These are phyloP conservation scores for Gastrophryne carolinensis DNA, from an alignment of 2,797 vertebrate genomes.

Conservation along the genomic window DNA sequence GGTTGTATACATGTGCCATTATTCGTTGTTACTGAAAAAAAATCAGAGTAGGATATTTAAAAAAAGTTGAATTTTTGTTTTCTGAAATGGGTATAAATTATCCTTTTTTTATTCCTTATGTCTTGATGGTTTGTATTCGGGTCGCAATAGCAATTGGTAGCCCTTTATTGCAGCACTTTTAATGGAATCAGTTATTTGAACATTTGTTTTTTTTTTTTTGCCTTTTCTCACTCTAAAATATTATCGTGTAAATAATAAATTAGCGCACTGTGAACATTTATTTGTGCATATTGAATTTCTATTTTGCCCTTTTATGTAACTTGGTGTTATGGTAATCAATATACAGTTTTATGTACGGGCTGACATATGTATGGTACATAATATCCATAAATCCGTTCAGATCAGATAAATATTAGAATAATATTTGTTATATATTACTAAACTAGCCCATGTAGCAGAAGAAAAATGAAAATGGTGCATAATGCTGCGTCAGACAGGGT, in stretches of 20 bases:
- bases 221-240: slow-evolving; percentile 71
- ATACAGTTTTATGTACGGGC: neutral
- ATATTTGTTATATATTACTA: too few relatives aligned
- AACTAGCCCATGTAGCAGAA: too few relatives aligned
- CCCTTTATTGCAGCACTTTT: slow-evolving; percentile 71
- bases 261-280: slow-evolving; percentile 79
- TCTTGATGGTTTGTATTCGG: slow-evolving; percentile 59
- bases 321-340: slow-evolving; percentile 55
- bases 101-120: slow-evolving; percentile 65
- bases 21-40: slow-evolving; percentile 6
- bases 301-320: slow-evolving; percentile 72
- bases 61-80: slow-evolving; percentile 59
- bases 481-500: neutral
- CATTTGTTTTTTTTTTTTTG: slow-evolving; percentile 63
- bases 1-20: slow-evolving; percentile 10
- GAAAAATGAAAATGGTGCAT: neutral
- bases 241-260: slow-evolving; percentile 77
- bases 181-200: slow-evolving; percentile 73
- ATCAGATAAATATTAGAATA: too few relatives aligned
- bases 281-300: slow-evolving; percentile 71
- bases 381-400: too few relatives aligned
- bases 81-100: slow-evolving; percentile 61
- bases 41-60: slow-evolving; percentile 12
- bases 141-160: slow-evolving; percentile 64
- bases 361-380: neutral